Evolutionary conservation across 2,797 vertebrate species (phyloP), one percentile per base, ranked within the genome.

Genomic region (Cyclopterus lumpus): DNA sequence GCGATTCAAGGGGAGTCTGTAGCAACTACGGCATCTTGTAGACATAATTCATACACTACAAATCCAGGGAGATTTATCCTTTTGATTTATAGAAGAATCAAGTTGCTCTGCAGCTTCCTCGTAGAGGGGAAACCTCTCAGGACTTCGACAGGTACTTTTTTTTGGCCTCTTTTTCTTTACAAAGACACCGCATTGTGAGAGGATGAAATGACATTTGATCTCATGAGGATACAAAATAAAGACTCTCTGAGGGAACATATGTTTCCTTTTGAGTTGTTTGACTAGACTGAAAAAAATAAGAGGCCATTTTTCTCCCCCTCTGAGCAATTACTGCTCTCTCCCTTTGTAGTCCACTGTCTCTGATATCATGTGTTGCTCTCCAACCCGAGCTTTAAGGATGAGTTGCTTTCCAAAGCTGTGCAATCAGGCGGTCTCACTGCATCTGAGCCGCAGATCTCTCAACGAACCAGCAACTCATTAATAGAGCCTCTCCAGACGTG

Each of bases 281-380:
- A 71, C 15, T 22, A 34, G 7, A 40, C n/a, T 22, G 32, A 49
- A 28, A 36, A n/a, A 46, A 26, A 58, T 24, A 44, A 28, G 48
- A 48, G n/a, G 51, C 62, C 38, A 36, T 55, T 53, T 46, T 28
- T 28, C n/a, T 22, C 42, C 46, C 36, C 12, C n/a, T 22, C 30
- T 40, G 49, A 76, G 60, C 36, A 70, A 64, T 71, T 67, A 65
- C 46, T 12, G 26, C 60, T 15, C 12, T 48, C n/a, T 20, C 62
- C 63, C 60, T 80, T 42, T 82, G 60, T 67, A 61, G 64, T 67
- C 57, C 10, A 7, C 28, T 2, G 36, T 10, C 63, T 70, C 48
- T 67, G 67, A 82, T 75, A 75, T 64, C 28, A 82, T 67, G 40
- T 67, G 53, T n/a, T 40, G 71, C 34, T 75, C 68, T 58, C 42